Evolutionary conservation across 2,797 vertebrate genomes (phyloP), one percentile per base, ranked within the genome.

Genomic region (Poeciliopsis infans): DNA sequence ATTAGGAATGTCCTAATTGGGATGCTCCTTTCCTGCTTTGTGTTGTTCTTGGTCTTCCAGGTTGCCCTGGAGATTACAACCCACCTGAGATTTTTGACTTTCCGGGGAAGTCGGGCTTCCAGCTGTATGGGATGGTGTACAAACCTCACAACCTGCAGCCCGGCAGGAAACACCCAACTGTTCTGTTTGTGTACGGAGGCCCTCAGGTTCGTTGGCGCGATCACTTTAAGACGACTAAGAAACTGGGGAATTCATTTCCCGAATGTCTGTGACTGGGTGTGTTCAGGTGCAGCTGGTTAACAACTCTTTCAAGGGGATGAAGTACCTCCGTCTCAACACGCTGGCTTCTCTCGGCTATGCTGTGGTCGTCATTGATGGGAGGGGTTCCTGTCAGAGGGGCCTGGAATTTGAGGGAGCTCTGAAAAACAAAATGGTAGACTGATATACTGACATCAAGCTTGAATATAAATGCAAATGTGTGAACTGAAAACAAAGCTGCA

Each of bases 281-380:
- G 1, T 70, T 70, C 46, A 99, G 98, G 98, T 99, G 79, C 98
- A 99, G 93, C 93, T 99, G 81, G 98, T 99, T 36, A 99, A 98
- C 89, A 99, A 99, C 93, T 99, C 98, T 36, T 99, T 99, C 89
- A 99, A 99, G 88, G 98, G 98, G 55, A 97, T 98, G 93, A 99
- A 99, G 91, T 99, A 99, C 87, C 92, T 99, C 72, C 94, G 98
- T 76, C 96, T 99, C 61, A 99, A 99, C 95, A 99, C 98, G 0
- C 79, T 99, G 85, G 98, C 98, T 0, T 98, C 97, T 64, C 95
- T 99, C 72, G 98, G 98, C 88, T 99, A 99, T 0, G 98, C 97
- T 0, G 98, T 99, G 90, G 97, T 99, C 0, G 98, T 99, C 74
- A 97, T 99, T 1, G 98, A 99, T 2, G 97, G 98, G 59, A 93